phyloP scores from a whole-genome alignment of 1,140 invertebrate species.

The Teleopsis dalmanni region DNA sequence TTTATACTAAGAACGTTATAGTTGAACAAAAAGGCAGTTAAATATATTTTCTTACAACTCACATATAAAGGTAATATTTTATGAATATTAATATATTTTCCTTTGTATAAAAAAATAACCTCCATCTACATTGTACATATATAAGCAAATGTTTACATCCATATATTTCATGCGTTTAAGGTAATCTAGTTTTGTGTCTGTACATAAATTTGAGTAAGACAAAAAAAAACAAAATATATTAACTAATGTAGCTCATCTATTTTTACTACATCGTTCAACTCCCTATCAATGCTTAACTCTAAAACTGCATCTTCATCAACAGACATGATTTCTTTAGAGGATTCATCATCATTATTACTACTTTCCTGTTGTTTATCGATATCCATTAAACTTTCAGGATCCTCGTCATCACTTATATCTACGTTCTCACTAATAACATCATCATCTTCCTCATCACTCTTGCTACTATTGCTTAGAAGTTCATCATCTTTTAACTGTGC shows the following conservation, averaged over 20 bases:
- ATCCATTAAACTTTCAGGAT: background rate
- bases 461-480: slow-evolving; percentile 28
- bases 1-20: too few relatives aligned
- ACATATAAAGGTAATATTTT: too few relatives aligned
- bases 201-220: too few relatives aligned
- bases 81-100: too few relatives aligned
- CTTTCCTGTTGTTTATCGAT: background rate
- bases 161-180: too few relatives aligned
- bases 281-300: slow-evolving; percentile 37
- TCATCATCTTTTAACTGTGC: slow-evolving; percentile 62
- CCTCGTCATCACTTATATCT: slow-evolving; percentile 12
- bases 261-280: slow-evolving; percentile 27
- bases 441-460: slow-evolving; percentile 33
- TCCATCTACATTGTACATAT: too few relatives aligned
- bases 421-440: slow-evolving; percentile 14
- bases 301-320: slow-evolving; percentile 37
- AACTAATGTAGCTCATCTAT: slow-evolving; percentile 4
- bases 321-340: slow-evolving; percentile 34
- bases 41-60: too few relatives aligned
- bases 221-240: background rate
- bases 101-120: too few relatives aligned
- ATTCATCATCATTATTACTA: slow-evolving; percentile 16
- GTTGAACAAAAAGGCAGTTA: too few relatives aligned
- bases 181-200: too few relatives aligned
- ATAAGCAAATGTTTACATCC: too few relatives aligned